Base-by-base conservation (phyloP, 2,113 vertebrate genomes). In the Oriolus oriolus region DNA sequence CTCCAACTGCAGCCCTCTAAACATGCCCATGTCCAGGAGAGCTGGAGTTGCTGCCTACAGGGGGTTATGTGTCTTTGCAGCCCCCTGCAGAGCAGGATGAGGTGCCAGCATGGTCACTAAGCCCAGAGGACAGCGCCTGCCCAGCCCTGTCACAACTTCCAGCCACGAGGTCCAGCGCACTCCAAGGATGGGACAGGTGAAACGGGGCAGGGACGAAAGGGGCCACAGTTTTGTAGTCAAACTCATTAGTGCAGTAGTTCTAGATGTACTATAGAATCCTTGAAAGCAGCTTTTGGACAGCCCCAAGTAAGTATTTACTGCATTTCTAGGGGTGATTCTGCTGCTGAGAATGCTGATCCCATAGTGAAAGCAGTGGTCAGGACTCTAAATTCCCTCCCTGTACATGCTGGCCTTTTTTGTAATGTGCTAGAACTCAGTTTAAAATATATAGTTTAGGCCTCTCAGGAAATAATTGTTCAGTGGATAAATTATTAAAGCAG, bases 121-220 rank as follows among this genome's bases (percentile, higher is more conserved):
- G 19, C 42, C 39, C 16, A 42, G 45, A 86, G 50, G 16, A 89
- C 37, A 7, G 7, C 47, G 6, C n/a, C 50, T 81, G 76, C 21
- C 41, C 53, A 68, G 57, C 13, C 52, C 24, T 35, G 47, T 8
- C 35, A 35, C 39, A 41, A 2, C 16, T 87, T 71, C 47, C 60
- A 88, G 16, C 24, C 0, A 0, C 0, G 1, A 84, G 23, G 17
- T 41, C 28, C 68, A 30, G 35, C 3, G 35, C 27, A 11, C 35
- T 75, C 16, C 42, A 50, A 71, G 16, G 64, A 63, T 50, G 33
- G 54, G 47, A 50, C 16, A 30, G 35, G 37, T 9, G 27, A 87
- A 77, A 50, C 33, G 35, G n/a, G 16, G 27, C n/a, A 81, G 54
- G 37, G 35, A 70, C 33, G 30, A 87, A 81, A 63, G 6, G 9